These are phyloP conservation scores for Gortyna flavago DNA, from an alignment of 2,888 invertebrate genomes.

Conservation along the genomic window DNA sequence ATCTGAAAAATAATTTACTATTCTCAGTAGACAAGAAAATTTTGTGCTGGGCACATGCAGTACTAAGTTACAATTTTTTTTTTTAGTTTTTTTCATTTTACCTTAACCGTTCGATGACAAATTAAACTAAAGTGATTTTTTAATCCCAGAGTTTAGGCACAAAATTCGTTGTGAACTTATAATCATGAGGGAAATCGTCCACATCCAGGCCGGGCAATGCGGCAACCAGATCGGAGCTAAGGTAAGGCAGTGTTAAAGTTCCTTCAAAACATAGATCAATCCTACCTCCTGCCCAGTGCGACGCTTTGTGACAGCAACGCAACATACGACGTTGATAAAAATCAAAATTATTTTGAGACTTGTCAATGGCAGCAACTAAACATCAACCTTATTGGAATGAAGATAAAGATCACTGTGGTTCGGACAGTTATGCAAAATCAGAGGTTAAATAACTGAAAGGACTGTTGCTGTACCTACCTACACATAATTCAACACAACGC, in stretches of 20 bases:
- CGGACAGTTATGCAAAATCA: no score
- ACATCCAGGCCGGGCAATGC: slow-evolving; percentile 91
- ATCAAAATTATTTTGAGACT: not conserved
- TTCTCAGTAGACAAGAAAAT: slow-evolving; percentile 73
- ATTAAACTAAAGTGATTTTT: slow-evolving; percentile 72
- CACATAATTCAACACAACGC: not conserved
- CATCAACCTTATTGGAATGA: no score
- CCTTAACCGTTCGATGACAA: slow-evolving; percentile 73
- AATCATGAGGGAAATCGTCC: slow-evolving; percentile 95
- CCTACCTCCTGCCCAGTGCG: not conserved
- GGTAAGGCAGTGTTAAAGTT: slow-evolving; percentile 85
- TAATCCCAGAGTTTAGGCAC: slow-evolving; percentile 71
- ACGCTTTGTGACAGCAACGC: no score
- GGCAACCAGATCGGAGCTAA: slow-evolving; percentile 94
- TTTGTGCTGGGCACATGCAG: slow-evolving; percentile 76
- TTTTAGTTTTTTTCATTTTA: slow-evolving; percentile 66
- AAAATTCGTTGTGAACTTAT: slow-evolving; percentile 78
- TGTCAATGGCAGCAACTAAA: no score
- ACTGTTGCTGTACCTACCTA: no score
- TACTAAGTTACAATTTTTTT: slow-evolving; percentile 59
- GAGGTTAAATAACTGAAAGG: not conserved
- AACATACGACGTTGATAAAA: not conserved
- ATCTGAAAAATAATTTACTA: slow-evolving; percentile 71
- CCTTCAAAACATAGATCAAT: no score
- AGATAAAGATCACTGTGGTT: no score